Base-by-base conservation (phyloP, 2,113 vertebrate genomes). In the Mugil cephalus region DNA sequence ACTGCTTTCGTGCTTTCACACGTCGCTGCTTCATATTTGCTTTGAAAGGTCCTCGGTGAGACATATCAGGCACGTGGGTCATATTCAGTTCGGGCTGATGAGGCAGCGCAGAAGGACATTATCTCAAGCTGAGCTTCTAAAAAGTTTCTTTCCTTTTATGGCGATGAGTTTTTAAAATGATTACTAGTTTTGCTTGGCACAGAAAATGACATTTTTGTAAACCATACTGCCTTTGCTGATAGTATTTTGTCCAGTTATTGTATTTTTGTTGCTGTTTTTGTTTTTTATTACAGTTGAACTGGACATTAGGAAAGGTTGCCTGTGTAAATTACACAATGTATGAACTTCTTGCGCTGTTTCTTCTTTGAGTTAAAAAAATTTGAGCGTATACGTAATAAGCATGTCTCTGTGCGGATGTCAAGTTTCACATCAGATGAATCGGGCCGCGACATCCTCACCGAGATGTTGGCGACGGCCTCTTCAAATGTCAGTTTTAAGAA, bases 181-280 rank as follows among this genome's bases (percentile, higher is more conserved):
- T 62, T 66, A 72, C 2, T 34, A 14, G 34, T 61, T 51, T 60
- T 62, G 39, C 42, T 52, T 65, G 36, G 43, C 48, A 36, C 15
- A 34, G 30, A 70, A 40, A 7, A 39, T 0, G 66, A 73, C 17
- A 18, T 56, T 58, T 51, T 59, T 72, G 11, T 48, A 60, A 78
- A 72, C 74, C 10, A 12, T 50, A 38, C 38, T 64, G 61, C 79
- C 84, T 85, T 79, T 78, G 14, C 61, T 50, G 17, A 50, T 10
- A 19, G 43, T 68, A 38, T 74, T 70, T 60, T 66, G 43, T 53
- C 47, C 15, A n/a, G 11, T 11, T 10, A 39, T 68, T 42, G 48
- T 69, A 38, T 76, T 40, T 53, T 43, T 74, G 19, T 30, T 30
- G 24, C 24, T 30, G 24, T 30, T 30, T 30, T 30, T 30, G 2